Evolutionary conservation across 2,888 invertebrate genomes (phyloP), one percentile per base, ranked within the genome.

Genomic region (Congeria kusceri): DNA sequence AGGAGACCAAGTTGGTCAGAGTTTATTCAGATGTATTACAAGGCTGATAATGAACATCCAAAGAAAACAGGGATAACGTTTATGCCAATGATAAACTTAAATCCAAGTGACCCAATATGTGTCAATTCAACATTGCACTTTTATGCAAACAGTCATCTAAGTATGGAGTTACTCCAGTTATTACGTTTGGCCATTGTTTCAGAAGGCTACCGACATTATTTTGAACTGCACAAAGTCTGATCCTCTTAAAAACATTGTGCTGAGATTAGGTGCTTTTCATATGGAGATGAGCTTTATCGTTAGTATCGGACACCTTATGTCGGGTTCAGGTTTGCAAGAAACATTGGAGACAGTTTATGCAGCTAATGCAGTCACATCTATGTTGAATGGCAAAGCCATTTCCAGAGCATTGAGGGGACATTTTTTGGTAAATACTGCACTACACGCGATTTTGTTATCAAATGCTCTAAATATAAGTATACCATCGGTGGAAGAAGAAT

Each of bases 31-130:
- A 3, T 58, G 4, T 58, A 13, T 25, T 13, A 23, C 15, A 13
- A 7, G 23, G 23, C 20, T 5, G 58, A 58, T 20, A 15, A 13
- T 15, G 4, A 58, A 18, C 27, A 79, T 57, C 63, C 58, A 1
- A 53, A 63, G 9, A 66, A 53, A 25, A 39, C 71, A 0, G 25
- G 39, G 2, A 32, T 75, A 7, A 39, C 28, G 15, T 80, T 80
- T 46, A 15, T 86, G 25, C 87, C 86, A 15, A 83, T 87, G 81
- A 85, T 87, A 18, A 85, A 88, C 53, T 64, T 87, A 77, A 66
- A 70, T 56, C 79, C 86, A 13, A 78, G 68, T 56, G 83, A 88
- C 64, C 13, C 77, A 25, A 65, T 78, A 0, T 87, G 87, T 57
- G 77, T 86, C 2, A 62, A 76, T 53, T 78, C 85, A 11, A 82